These are phyloP conservation scores for Eulithis prunata DNA, from an alignment of 2,888 invertebrate species.

Conservation along the genomic window DNA sequence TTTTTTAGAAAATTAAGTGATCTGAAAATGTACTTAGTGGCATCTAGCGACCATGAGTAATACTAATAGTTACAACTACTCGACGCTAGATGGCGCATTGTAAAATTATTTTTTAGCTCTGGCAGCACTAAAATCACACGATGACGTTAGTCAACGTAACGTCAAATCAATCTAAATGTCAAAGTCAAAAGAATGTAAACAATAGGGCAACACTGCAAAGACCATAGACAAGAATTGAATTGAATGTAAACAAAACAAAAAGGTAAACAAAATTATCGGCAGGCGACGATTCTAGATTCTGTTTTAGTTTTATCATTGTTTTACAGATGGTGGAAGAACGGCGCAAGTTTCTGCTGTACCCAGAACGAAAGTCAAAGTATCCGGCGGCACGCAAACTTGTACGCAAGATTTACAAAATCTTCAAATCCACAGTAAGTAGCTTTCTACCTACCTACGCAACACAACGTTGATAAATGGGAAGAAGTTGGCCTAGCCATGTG, in stretches of 20 bases:
- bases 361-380: conserved; percentile 94
- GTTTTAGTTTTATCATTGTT: background rate
- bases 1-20: background rate
- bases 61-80: conserved; percentile 4
- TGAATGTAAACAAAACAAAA: too few species aligned
- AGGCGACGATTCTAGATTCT: background rate
- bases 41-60: conserved; percentile 21
- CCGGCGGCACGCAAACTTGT: conserved; percentile 95
- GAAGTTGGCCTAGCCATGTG: too few species aligned
- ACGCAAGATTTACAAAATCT: conserved; percentile 90
- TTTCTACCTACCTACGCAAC: background rate
- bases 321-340: conserved; percentile 83
- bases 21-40: background rate
- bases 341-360: conserved; percentile 94
- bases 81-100: conserved; percentile 26
- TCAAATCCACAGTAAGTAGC: conserved; percentile 86
- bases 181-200: background rate
- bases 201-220: too few species aligned
- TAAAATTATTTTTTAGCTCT: background rate
- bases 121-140: background rate
- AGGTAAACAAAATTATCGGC: too few species aligned
- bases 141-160: background rate
- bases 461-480: conserved; percentile 3
- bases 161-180: conserved; percentile 6
- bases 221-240: background rate